phyloP scores from a whole-genome alignment of 92 coral and sea anemone genomes.

The Zoanthus sansibaricus region DNA sequence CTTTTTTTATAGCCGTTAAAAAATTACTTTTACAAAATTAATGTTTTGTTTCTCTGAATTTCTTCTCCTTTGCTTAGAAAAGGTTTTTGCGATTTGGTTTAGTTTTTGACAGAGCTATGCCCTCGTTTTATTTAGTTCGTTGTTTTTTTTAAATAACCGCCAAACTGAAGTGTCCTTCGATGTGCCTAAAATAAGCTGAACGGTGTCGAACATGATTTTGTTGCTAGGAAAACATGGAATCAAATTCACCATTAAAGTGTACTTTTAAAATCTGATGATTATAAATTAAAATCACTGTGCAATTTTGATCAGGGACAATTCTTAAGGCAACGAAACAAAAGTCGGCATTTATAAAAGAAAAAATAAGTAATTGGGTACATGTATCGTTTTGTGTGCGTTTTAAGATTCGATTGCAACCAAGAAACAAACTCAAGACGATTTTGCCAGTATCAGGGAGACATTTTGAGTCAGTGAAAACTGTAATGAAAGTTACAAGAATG shows the following conservation, averaged over 20 bases:
- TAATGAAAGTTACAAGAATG: not conserved
- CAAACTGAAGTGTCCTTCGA: not conserved
- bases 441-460: not conserved
- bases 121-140: not conserved
- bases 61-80: not conserved
- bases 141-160: not conserved
- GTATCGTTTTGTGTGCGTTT: not conserved
- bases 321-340: not conserved
- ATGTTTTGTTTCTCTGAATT: not conserved
- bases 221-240: slow-evolving; percentile 27
- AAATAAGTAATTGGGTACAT: not conserved
- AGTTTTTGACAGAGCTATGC: not conserved
- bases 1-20: not conserved
- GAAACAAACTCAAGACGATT: not conserved
- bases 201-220: slow-evolving; percentile 14
- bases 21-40: not conserved
- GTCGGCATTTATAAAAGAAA: not conserved
- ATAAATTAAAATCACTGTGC: not conserved
- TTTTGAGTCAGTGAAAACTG: not conserved
- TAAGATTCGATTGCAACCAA: not conserved
- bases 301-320: not conserved
- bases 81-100: not conserved
- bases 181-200: slow-evolving; percentile 12
- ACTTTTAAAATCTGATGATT: not conserved
- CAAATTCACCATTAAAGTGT: not conserved